phyloP scores from a whole-genome alignment of 2,797 vertebrate genomes.

The Natrix natrix region DNA sequence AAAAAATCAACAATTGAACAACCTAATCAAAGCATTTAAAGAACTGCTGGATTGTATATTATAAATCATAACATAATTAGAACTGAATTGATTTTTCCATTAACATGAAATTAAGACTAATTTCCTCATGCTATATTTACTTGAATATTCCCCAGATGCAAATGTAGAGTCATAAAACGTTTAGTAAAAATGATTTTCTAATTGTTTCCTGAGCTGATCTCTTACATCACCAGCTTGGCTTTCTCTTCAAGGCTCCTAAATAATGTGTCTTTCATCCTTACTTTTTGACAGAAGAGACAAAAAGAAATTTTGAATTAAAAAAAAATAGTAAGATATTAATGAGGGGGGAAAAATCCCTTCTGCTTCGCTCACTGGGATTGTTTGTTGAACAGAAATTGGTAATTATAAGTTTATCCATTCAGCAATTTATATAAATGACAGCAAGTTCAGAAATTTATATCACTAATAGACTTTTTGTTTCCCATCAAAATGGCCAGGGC shows the following conservation, averaged over 20 bases:
- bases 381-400: not conserved
- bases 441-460: not conserved
- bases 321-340: not conserved
- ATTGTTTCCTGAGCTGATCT: conserved; percentile 66
- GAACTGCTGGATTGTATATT: conserved; percentile 68
- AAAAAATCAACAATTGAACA: conserved; percentile 62
- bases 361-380: not conserved
- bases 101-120: conserved; percentile 73
- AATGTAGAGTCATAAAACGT: conserved; percentile 66
- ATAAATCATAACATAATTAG: conserved; percentile 72
- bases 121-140: conserved; percentile 70
- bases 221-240: conserved; percentile 64
- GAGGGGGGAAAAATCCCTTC: conserved; percentile 45
- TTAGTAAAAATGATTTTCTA: conserved; percentile 64
- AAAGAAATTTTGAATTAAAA: conserved; percentile 41
- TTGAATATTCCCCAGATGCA: conserved; percentile 71
- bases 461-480: conserved; percentile 50
- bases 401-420: not conserved
- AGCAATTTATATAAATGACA: not conserved
- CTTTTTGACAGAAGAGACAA: conserved; percentile 43
- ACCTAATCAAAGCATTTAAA: conserved; percentile 70
- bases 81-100: conserved; percentile 69
- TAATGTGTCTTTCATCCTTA: conserved; percentile 37
- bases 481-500: conserved; percentile 27
- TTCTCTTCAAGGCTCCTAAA: conserved; percentile 46